Base-by-base conservation (phyloP, 2,888 invertebrate species). In the Ametastegia equiseti region DNA sequence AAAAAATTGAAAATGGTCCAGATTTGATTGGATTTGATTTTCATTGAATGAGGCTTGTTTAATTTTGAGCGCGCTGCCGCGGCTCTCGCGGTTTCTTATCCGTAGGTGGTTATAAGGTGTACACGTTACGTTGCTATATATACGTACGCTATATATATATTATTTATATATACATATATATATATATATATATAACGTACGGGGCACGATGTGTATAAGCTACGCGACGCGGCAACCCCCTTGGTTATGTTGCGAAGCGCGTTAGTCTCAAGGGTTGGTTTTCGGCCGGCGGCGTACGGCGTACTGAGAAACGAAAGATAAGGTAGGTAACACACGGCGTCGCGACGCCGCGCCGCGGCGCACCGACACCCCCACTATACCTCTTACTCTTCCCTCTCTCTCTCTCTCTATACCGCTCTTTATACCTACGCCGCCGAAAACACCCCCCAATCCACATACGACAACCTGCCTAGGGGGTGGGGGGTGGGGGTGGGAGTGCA, bases 281-380 rank as follows among this genome's bases (percentile, higher is more conserved):
- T 87, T 88, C 88, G 88, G 87, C 86, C 90, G 88, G 87, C 85
- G 87, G 88, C 89, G 89, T 87, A 89, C 89, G 89, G 90, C 88
- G 88, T 85, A 90, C 90, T 90, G 90, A 87, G 86, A 84, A 83
- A 85, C 87, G 71, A 71, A 47, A 75, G 75, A 50, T 75, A 60
- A 86, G 86, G 42, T 42, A 42, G 60, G 60, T 60, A 30, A 60
- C 27, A 60, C 42, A 9, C 42, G 42, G 60, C n/a, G 57, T 19
- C 57, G 57, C 57, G 57, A 19, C 54, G 23, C 54, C 30, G 60
- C 63, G 33, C 27, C 63, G 63, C 63, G 63, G 6, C 63, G 63
- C 63, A 33, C 30, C 63, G 13, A 30, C 6, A 33, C 23, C n/a
- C n/a, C n/a, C 54, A 54, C 42, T 42, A 42, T 6, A 54, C 15